phyloP scores from a whole-genome alignment of 2,113 vertebrate genomes.

The Callionymus lyra region DNA sequence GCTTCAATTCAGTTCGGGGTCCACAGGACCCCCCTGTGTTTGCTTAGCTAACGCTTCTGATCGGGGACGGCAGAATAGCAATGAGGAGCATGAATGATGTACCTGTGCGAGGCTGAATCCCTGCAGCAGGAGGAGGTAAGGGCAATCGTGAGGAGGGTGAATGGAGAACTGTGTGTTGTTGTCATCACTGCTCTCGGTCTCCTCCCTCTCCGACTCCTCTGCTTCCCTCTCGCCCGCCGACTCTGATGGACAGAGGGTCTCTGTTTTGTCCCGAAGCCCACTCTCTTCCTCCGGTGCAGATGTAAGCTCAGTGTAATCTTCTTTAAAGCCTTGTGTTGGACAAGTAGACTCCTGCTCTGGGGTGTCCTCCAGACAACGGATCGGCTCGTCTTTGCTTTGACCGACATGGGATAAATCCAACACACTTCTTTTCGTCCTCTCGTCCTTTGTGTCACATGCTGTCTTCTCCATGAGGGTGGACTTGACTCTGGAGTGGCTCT shows the following conservation, averaged over 20 bases:
- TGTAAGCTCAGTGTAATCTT: slow-evolving; percentile 17
- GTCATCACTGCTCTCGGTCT: slow-evolving; percentile 70
- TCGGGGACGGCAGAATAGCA: too few species aligned
- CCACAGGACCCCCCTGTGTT: too few species aligned
- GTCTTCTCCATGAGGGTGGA: slow-evolving; percentile 53
- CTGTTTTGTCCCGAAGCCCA: slow-evolving; percentile 31
- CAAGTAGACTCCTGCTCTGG: slow-evolving; percentile 2
- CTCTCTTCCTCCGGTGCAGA: slow-evolving; percentile 11
- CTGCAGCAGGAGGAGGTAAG: slow-evolving; percentile 73
- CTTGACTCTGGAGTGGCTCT: slow-evolving; percentile 67
- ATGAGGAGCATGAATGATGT: slow-evolving; percentile 20
- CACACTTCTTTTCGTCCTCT: slow-evolving; percentile 68
- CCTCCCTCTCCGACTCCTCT: slow-evolving; percentile 62
- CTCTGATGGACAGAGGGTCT: slow-evolving; percentile 36
- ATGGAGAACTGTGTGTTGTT: slow-evolving; percentile 69
- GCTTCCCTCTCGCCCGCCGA: slow-evolving; percentile 39
- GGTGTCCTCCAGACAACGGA: neutral
- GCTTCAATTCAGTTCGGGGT: too few species aligned
- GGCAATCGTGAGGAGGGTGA: slow-evolving; percentile 70
- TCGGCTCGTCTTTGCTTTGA: slow-evolving; percentile 6
- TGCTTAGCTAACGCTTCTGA: too few species aligned
- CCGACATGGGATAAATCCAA: slow-evolving; percentile 48
- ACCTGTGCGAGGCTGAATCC: slow-evolving; percentile 68
- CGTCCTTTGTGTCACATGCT: slow-evolving; percentile 17
- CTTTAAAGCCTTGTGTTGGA: slow-evolving; percentile 8